Conservation (phyloP, 2,888 invertebrate species). For the Seira ritae region DNA sequence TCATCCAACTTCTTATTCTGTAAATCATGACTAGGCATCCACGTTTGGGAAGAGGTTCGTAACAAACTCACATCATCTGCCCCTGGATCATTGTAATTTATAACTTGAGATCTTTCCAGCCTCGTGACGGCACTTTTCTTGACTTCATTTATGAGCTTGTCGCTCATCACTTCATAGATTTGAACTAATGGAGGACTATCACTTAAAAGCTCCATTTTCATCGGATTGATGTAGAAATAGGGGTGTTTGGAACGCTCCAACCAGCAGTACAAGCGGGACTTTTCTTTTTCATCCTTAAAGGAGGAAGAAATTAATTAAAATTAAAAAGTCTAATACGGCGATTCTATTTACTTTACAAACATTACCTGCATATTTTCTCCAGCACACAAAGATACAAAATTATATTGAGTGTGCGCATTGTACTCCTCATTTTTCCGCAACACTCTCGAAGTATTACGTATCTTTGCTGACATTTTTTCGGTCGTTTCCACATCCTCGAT, state of each 20-base stretch:
- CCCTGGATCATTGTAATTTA: conserved; percentile 46
- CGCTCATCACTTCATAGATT: conserved; percentile 53
- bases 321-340: no score
- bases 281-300: conserved; percentile 50
- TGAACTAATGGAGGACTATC: conserved; percentile 46
- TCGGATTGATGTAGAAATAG: conserved; percentile 51
- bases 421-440: conserved; percentile 32
- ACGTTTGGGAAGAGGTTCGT: conserved; percentile 45
- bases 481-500: conserved; percentile 19
- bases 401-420: conserved; percentile 23
- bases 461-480: not conserved
- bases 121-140: conserved; percentile 32
- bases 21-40: conserved; percentile 34
- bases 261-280: conserved; percentile 41
- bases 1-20: not conserved
- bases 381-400: conserved; percentile 47
- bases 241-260: conserved; percentile 43
- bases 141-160: conserved; percentile 31
- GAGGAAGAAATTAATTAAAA: no score
- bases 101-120: conserved; percentile 37
- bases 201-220: conserved; percentile 55
- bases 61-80: conserved; percentile 42
- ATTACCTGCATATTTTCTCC: conserved; percentile 60
- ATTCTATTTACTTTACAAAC: not conserved
- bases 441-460: conserved; percentile 4